Percentiles rank a stretch among this genome's conserved stretches.
phyloP scores from a whole-genome alignment of 1,140 invertebrate species.

The Heliothis subflexa region DNA sequence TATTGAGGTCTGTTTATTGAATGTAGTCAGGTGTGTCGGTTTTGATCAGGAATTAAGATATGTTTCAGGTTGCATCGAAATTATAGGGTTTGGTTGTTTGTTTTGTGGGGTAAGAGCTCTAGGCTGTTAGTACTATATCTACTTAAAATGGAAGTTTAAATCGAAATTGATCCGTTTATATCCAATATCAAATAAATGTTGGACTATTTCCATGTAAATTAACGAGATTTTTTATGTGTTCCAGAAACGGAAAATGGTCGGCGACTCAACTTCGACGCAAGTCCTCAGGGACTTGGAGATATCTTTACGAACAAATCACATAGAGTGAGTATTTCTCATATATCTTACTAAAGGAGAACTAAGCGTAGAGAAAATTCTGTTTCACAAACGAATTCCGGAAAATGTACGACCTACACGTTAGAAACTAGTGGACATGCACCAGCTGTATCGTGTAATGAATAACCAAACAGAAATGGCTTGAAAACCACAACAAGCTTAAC shows the following conservation, averaged over 20 bases:
- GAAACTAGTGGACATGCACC: no score
- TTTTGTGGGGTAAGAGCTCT: background rate
- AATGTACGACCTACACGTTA: no score
- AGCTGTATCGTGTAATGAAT: background rate
- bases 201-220: constrained; percentile 5
- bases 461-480: no score
- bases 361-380: no score
- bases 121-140: background rate
- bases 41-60: background rate
- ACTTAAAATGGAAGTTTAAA: no score
- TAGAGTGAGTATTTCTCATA: constrained; percentile 92
- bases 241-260: constrained; percentile 98
- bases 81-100: no score
- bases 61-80: no score
- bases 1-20: constrained; percentile 38
- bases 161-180: background rate
- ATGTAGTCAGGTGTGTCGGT: background rate
- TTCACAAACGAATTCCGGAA: no score
- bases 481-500: background rate
- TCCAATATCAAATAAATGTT: background rate
- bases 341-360: background rate
- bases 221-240: constrained; percentile 83
- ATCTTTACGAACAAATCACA: constrained; percentile 99
- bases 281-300: constrained; percentile 99
- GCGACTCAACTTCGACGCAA: constrained; percentile 99